phyloP scores from a whole-genome alignment of 2,797 vertebrate species.

The Cephalopachus bancanus region DNA sequence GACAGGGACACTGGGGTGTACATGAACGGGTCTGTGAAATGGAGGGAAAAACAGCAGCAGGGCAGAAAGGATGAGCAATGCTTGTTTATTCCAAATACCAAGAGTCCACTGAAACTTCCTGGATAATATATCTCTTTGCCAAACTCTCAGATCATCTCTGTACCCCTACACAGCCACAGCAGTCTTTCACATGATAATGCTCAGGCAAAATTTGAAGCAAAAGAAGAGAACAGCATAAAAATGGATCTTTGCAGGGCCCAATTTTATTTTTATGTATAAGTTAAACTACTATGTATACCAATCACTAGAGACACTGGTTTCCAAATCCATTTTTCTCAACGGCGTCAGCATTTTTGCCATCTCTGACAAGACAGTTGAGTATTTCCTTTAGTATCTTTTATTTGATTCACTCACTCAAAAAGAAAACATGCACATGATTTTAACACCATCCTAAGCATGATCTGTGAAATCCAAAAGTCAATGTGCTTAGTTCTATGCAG shows the following conservation, averaged over 20 bases:
- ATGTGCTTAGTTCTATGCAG: rapidly evolving
- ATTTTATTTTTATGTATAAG: conserved; percentile 25
- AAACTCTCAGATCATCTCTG: background rate
- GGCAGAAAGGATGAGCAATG: background rate
- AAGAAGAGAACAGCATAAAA: background rate
- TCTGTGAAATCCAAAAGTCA: background rate
- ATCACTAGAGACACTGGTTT: background rate
- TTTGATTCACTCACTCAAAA: conserved; percentile 26
- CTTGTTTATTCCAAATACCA: background rate
- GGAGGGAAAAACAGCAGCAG: background rate
- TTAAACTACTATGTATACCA: conserved; percentile 1
- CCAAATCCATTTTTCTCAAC: background rate
- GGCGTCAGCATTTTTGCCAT: background rate
- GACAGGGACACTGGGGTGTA: background rate
- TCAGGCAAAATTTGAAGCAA: background rate
- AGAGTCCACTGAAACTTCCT: background rate
- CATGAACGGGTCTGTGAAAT: background rate
- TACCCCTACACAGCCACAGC: background rate
- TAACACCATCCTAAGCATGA: background rate
- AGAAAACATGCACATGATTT: background rate
- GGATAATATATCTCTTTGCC: background rate
- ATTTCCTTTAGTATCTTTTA: conserved; percentile 9
- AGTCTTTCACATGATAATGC: background rate
- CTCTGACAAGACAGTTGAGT: background rate
- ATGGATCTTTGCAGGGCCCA: background rate